phyloP scores from a whole-genome alignment of 1,140 invertebrate genomes.

The Bombus ignitus region DNA sequence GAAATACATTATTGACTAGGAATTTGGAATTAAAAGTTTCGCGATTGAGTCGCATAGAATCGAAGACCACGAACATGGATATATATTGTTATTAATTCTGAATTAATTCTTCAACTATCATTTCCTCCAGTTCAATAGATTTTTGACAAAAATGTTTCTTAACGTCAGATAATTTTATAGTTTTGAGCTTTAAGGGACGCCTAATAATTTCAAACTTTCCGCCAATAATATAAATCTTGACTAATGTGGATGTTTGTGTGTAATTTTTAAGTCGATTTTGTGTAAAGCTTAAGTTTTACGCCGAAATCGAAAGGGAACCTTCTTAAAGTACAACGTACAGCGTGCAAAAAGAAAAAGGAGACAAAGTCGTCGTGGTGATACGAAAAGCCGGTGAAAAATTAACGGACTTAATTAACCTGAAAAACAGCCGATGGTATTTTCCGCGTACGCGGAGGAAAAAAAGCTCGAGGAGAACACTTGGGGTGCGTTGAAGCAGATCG shows the following conservation, averaged over 20 bases:
- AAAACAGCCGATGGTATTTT: not conserved
- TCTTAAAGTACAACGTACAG: too few species aligned
- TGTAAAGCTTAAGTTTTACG: not conserved
- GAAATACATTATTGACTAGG: too few species aligned
- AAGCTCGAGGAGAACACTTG: not conserved
- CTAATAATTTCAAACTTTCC: not conserved
- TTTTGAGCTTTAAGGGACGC: too few species aligned
- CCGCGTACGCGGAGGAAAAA: not conserved
- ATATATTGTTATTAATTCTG: too few species aligned
- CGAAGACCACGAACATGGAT: too few species aligned
- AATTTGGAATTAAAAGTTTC: too few species aligned
- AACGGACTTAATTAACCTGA: conserved; percentile 5
- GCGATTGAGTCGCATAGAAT: too few species aligned
- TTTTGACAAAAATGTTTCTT: too few species aligned
- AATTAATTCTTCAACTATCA: too few species aligned
- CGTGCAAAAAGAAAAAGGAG: not conserved
- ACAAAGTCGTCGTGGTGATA: not conserved
- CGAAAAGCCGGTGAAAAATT: not conserved
- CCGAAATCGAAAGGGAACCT: not conserved
- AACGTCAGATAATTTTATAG: too few species aligned
- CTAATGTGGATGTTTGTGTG: too few species aligned
- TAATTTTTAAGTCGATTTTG: not conserved
- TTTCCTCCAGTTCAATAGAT: too few species aligned
- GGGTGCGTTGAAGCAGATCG: conserved; percentile 21
- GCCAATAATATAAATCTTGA: not conserved